Conservation (phyloP, 1,140 invertebrate genomes). For the Trichonephila inaurata region DNA sequence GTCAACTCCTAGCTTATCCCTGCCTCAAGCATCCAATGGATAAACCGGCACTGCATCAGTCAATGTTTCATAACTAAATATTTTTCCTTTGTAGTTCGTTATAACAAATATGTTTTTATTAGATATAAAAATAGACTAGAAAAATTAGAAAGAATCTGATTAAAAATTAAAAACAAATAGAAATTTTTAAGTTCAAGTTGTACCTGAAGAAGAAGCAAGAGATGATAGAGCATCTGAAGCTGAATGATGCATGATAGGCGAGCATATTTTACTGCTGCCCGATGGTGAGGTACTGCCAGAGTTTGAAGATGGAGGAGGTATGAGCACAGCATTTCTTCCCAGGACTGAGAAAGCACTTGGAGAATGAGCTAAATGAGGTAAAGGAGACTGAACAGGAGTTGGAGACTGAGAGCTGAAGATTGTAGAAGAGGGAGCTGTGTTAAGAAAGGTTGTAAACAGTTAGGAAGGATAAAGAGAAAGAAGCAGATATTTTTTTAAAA, state of each 20-base stretch:
- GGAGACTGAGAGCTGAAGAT: constrained; percentile 71
- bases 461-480: constrained; percentile 19
- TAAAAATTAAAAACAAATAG: not conserved
- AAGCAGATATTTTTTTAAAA: too few relatives aligned
- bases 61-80: too few relatives aligned
- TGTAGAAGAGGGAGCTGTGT: constrained; percentile 69
- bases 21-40: too few relatives aligned
- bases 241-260: constrained; percentile 72
- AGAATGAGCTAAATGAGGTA: constrained; percentile 75
- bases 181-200: not conserved
- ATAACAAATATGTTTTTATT: too few relatives aligned
- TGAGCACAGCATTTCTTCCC: constrained; percentile 73
- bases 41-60: too few relatives aligned
- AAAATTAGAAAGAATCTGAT: too few relatives aligned
- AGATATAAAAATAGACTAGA: too few relatives aligned
- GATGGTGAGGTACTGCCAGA: constrained; percentile 60
- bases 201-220: constrained; percentile 75
- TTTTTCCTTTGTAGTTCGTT: too few relatives aligned
- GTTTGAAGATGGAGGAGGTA: constrained; percentile 64
- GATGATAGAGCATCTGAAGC: constrained; percentile 74
- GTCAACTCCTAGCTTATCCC: too few relatives aligned
- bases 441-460: not conserved
- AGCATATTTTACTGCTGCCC: constrained; percentile 66
- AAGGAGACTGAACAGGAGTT: constrained; percentile 73
- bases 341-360: constrained; percentile 76